Conservation (phyloP, 2,888 invertebrate genomes). For the Diarsia mendica region DNA sequence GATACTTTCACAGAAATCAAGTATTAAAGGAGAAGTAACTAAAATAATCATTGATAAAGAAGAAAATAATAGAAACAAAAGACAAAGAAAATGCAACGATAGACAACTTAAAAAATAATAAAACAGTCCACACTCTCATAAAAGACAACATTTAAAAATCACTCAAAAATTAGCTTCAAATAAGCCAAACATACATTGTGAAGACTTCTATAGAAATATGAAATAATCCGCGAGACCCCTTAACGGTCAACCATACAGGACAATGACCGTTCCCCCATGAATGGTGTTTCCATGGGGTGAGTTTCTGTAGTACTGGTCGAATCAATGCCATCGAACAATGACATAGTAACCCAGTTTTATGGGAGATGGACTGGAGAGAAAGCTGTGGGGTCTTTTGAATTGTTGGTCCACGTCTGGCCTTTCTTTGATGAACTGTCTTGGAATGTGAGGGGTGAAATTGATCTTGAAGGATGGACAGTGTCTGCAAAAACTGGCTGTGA, state of each 20-base stretch:
- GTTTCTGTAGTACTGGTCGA: constrained; percentile 11
- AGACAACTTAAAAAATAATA: neutral
- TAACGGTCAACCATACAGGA: constrained; percentile 65
- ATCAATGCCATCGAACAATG: constrained; percentile 57
- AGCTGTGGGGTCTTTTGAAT: constrained; percentile 16
- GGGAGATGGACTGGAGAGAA: constrained; percentile 9
- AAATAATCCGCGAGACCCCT: constrained; percentile 42
- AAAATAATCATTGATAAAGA: neutral
- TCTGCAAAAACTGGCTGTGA: constrained; percentile 12
- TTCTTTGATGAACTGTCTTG: constrained; percentile 1
- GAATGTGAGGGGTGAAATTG: constrained; percentile 19
- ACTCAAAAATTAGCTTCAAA: constrained; percentile 30
- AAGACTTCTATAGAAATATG: constrained; percentile 7
- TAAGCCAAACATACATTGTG: constrained; percentile 44
- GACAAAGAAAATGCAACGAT: neutral
- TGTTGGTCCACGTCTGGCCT: constrained; percentile 17
- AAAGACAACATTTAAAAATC: constrained; percentile 1
- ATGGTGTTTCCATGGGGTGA: constrained; percentile 42
- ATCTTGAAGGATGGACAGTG: neutral
- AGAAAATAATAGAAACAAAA: neutral
- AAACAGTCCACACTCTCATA: neutral
- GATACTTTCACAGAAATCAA: neutral
- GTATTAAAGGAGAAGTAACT: no score
- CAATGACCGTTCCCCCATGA: constrained; percentile 63
- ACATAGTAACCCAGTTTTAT: constrained; percentile 62